Evolutionary conservation across 1,140 invertebrate species (phyloP), one percentile per base, ranked within the genome.

Genomic region (Notospermus geniculatus): DNA sequence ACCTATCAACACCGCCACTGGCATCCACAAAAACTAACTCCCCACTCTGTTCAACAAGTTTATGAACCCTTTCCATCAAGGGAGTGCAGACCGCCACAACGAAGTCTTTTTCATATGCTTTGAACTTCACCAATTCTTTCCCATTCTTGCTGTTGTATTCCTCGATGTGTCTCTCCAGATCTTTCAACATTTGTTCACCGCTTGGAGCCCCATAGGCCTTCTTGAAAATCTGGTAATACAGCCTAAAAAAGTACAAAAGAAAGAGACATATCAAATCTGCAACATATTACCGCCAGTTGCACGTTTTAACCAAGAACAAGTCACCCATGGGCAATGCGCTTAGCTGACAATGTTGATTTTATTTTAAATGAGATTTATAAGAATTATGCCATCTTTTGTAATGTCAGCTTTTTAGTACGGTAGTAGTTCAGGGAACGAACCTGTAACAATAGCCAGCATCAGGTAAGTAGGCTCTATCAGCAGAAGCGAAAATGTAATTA

Each of bases 1-100:
- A 58, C 27, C 57, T 32, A 28, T 66, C 62, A n/a, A 66, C 27
- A 22, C 62, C 43, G 9, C 25, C 62, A 15, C 30, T 19, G n/a
- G 62, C 22, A 28, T 52, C 50, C 22, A 52, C 50, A 17, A 52
- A 52, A 7, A 52, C 50, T 11, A 52, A 25, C 22, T 52, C 50
- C 11, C 50, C 50, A 52, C 50, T 17, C 22, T 52, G 50, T 25
- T 23, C 22, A 52, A 25, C 22, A 52, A 25, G 22, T 23, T 23
- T 17, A 28, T 52, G 50, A 25, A 52, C 50, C 50, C 50, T 23
- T 25, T 28, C 5, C 50, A 52, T 52, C 27, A 52, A 28, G 27
- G 50, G 50, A 28, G 5, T 52, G 50, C 50, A 52, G 17, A 52
- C 27, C 17, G 50, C 50, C 27, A 28, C 50, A 28, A 52, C 27